Evolutionary conservation across 2,113 vertebrate species (phyloP), one percentile per base, ranked within the genome.

Genomic region (Tautogolabrus adspersus): DNA sequence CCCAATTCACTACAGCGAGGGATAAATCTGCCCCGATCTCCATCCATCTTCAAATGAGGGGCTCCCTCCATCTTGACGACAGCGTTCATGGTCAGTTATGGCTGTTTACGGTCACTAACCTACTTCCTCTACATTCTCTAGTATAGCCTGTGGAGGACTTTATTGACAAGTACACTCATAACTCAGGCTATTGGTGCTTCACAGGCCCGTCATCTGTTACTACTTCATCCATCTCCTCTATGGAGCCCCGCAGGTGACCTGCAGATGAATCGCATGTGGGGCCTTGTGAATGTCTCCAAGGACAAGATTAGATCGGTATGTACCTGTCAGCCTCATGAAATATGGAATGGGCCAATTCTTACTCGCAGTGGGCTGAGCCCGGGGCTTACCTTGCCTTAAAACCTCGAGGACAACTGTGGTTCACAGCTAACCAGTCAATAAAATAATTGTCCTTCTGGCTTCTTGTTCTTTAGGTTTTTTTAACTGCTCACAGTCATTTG

Each of bases 301-400:
- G 94, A 90, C 90, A 90, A 90, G 92, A 93, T 93, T 86, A 89
- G 86, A 92, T 90, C 66, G 65, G 85, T 91, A 77, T 83, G 86
- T 90, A 92, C 91, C 86, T 85, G 92, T 90, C 91, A 91, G 75
- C 46, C 72, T 90, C 75, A 86, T 90, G 84, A 94, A 90, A 92
- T 89, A 93, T 92, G 87, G 79, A 91, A 84, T 5, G 63, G 85
- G 64, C 58, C 63, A 71, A 57, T 72, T 69, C 72, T 81, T 69
- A 65, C 62, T 86, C 8, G 49, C 37, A 60, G 46, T 61, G 71
- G 79, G 68, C 69, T 87, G 86, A 86, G 77, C 66, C 72, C 57
- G 47, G 58, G 86, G 86, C 56, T 85, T 77, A 78, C 42, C 61
- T 81, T 49, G 67, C 12, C 46, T 23, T 23, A 47, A 69, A 72